phyloP scores from a whole-genome alignment of 2,888 invertebrate genomes.

The Caenorhabditis sulstoni region DNA sequence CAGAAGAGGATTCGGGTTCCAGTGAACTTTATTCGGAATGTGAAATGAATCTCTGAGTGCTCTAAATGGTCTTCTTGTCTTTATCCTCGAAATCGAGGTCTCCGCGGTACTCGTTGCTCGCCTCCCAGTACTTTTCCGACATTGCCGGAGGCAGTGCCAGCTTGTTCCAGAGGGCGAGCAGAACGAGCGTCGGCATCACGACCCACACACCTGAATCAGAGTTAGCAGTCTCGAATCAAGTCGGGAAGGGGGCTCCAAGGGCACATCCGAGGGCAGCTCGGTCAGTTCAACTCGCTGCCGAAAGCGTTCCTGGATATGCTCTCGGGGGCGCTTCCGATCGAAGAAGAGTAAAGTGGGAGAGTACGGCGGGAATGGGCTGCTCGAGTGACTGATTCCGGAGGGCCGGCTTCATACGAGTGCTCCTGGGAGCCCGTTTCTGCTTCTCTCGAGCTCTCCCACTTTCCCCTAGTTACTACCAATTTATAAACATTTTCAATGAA shows the following conservation, averaged over 20 bases:
- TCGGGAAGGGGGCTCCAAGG: conserved; percentile 8
- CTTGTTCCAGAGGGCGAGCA: conserved; percentile 53
- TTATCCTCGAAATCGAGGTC: conserved; percentile 43
- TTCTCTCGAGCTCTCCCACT: neutral
- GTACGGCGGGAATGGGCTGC: neutral
- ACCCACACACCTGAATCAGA: conserved; percentile 48
- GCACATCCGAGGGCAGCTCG: conserved; percentile 60
- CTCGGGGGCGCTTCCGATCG: neutral
- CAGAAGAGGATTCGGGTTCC: neutral
- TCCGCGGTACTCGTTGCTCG: conserved; percentile 36
- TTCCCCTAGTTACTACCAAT: neutral
- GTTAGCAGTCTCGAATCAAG: too few species aligned
- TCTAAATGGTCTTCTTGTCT: conserved; percentile 14
- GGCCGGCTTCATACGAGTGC: conserved; percentile 10
- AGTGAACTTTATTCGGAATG: conserved; percentile 16
- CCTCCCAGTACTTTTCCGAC: conserved; percentile 47
- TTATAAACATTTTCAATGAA: conserved; percentile 33
- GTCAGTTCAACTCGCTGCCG: conserved; percentile 15
- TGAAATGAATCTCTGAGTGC: conserved; percentile 18
- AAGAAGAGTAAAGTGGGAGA: neutral
- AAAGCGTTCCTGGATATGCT: conserved; percentile 56
- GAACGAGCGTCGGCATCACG: conserved; percentile 39
- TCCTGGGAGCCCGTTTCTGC: too few species aligned
- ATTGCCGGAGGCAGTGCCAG: conserved; percentile 55
- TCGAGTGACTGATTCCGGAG: conserved; percentile 7